Base-by-base conservation (phyloP, 2,888 invertebrate species). In the Pherbina coryleti region DNA sequence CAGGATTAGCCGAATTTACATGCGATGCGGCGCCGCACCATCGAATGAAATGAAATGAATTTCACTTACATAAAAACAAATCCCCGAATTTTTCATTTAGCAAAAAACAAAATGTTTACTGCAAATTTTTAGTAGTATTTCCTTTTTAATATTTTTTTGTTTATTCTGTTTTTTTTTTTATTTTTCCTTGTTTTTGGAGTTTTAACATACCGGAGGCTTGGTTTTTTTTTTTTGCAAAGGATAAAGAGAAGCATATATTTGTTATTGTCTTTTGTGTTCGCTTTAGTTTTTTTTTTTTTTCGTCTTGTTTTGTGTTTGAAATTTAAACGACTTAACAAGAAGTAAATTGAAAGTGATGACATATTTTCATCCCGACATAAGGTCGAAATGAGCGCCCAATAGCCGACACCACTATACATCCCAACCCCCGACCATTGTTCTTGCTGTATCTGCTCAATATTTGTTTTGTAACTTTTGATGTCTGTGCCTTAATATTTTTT, bases 1-100 rank as follows among this genome's bases (percentile, higher is more conserved):
- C 72, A 78, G 80, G 80, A 80, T 80, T 80, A 80, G 71, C 76
- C 73, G 55, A 77, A 79, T 79, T 79, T 78, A 73, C 78, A 77
- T 78, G 78, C 72, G 34, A 67, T 66, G 53, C 34, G 34, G 57
- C 66, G 17, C 17, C 22, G 22, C n/a, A 19, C n/a, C 34, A 53
- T 34, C 44, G 44, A 37, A 55, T 55, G 37, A 53, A 75, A 55
- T 31, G 67, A 17, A 66, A 62, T 14, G 57, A 28, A 64, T 25
- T 71, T 71, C 19, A 53, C 9, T 25, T 11, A 25, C 51, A 25
- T 3, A 44, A 44, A 74, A 64, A 19, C 49, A 74, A 74, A 74
- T 64, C 74, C 31, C 19, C 19, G 19, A 31, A 66, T 64, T 53
- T 8, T 60, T 37, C 31, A 31, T 66, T 66, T 17, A 19, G 3